Evolutionary conservation across 2,888 invertebrate genomes (phyloP).

Genomic region (Hecatera dysodea): DNA sequence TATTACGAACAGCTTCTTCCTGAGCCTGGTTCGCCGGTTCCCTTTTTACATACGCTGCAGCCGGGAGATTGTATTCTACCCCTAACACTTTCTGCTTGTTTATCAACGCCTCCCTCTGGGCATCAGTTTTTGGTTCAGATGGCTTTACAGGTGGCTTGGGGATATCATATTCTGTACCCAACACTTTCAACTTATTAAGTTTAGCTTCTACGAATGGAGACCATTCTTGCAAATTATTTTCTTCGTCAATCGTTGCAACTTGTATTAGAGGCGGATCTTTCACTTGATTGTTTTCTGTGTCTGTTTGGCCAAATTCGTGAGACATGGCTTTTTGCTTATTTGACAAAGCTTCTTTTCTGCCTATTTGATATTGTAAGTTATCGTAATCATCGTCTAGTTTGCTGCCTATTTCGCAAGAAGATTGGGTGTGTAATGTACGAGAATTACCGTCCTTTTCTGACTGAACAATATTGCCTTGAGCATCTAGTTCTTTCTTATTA

Average conservation of each 20-base stretch:
- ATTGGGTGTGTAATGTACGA: slow-evolving; percentile 69
- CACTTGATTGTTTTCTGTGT: slow-evolving; percentile 78
- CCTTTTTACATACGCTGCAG: slow-evolving; percentile 67
- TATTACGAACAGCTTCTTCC: slow-evolving; percentile 83
- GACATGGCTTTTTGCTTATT: slow-evolving; percentile 90
- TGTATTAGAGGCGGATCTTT: slow-evolving; percentile 67
- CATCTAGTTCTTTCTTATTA: slow-evolving; percentile 79
- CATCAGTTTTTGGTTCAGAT: slow-evolving; percentile 80
- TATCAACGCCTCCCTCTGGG: slow-evolving; percentile 91
- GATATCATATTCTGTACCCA: slow-evolving; percentile 77
- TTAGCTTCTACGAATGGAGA: slow-evolving; percentile 79
- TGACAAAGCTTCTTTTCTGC: slow-evolving; percentile 83
- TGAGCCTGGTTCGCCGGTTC: slow-evolving; percentile 82
- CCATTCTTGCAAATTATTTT: slow-evolving; percentile 78
- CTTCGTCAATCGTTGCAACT: slow-evolving; percentile 74
- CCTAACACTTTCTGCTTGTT: slow-evolving; percentile 92
- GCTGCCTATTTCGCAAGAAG: slow-evolving; percentile 81
- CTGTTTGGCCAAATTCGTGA: slow-evolving; percentile 85
- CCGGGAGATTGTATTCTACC: slow-evolving; percentile 90
- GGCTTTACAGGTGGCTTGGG: slow-evolving; percentile 55
- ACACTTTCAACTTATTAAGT: slow-evolving; percentile 81
- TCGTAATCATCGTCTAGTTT: slow-evolving; percentile 76
- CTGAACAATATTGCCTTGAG: slow-evolving; percentile 81
- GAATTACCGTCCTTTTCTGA: slow-evolving; percentile 66
- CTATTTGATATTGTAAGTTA: slow-evolving; percentile 79